Base-by-base conservation (phyloP, 2,113 vertebrate genomes). In the Coregonus clupeaformis region DNA sequence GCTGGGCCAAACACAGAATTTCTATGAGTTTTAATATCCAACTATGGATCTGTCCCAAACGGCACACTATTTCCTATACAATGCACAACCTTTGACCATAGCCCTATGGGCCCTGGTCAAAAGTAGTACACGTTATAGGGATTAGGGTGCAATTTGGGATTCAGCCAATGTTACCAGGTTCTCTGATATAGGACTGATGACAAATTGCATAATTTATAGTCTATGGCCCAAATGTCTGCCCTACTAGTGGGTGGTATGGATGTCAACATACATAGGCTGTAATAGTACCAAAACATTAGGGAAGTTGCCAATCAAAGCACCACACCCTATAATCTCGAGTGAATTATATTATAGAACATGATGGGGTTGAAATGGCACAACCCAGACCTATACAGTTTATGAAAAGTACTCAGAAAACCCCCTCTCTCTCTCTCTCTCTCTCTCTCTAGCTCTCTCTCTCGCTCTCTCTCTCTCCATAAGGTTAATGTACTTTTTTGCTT, bases 181-280 rank as follows among this genome's bases (percentile, higher is more conserved):
- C 14, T 52, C 49, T 52, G 49, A 18, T 52, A 52, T 18, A 52
- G 49, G 14, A 52, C 49, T 52, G 49, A 18, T 52, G 49, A 52
- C 1, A 74, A 71, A 67, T 79, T 29, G 71, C 68, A 66, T 79
- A 30, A 75, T 74, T 18, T 29, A 42, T 18, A 55, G 55, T n/a
- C 68, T 62, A 60, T 75, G 27, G 65, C 71, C n/a, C 18, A 71
- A 60, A n/a, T 60, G 13, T 13, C 57, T n/a, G 62, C 47, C 5
- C 30, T 27, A 32, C 11, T 42, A 14, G 60, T 59, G 49, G 68
- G 49, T 60, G 68, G 63, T 59, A 71, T 27, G 49, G 64, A 73
- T 62, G 71, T 62, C 65, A 73, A 24, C 52, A 69, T 55, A 60
- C 9, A 30, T 1, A 18, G n/a, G 7, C 6, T 60, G n/a, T 60